Base-by-base conservation (phyloP, 64 coral and sea anemone species). In the Montipora foliosa region DNA sequence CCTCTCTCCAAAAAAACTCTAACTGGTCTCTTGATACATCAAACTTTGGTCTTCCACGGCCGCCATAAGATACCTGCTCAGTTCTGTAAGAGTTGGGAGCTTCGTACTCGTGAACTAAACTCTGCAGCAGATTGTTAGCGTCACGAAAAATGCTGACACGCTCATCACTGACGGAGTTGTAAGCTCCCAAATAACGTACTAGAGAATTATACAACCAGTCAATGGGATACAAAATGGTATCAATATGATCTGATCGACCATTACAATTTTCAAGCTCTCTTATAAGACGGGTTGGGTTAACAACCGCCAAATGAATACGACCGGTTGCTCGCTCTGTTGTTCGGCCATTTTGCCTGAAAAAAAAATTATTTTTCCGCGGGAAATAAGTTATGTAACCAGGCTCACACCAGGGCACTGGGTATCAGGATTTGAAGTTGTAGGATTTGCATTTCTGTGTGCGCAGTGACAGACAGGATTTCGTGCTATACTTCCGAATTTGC, bases 161-260 rank as follows among this genome's bases (percentile, higher is more conserved):
- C 61, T 66, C 10, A 66, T 66, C 61, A 3, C 8, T 66, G 61
- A 13, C 6, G 12, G 61, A 66, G 61, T 66, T 13, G 61, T 66
- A 12, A 66, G 12, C 12, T 66, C 61, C 61, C 4, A 66, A 8
- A 17, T 66, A 66, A 66, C 6, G 61, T 8, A 66, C 61, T 66
- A 66, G 61, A 66, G 61, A 66, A 66, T 66, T 66, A 66, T 66
- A 66, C 61, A 66, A 66, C 61, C 61, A 66, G 61, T 66, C 61
- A 66, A 66, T 66, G 61, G 0, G 61, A 66, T 66, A 66, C 61
- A 66, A 66, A 66, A 66, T 13, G 61, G 10, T 19, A 66, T 66
- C 61, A 55, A 66, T 66, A 66, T 66, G 61, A 66, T 66, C 8
- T 66, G 61, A 66, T 66, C 61, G 61, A 66, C 61, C 61, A 0